Evolutionary conservation across 2,888 invertebrate species (phyloP).

Genomic region (Oscheius onirici): DNA sequence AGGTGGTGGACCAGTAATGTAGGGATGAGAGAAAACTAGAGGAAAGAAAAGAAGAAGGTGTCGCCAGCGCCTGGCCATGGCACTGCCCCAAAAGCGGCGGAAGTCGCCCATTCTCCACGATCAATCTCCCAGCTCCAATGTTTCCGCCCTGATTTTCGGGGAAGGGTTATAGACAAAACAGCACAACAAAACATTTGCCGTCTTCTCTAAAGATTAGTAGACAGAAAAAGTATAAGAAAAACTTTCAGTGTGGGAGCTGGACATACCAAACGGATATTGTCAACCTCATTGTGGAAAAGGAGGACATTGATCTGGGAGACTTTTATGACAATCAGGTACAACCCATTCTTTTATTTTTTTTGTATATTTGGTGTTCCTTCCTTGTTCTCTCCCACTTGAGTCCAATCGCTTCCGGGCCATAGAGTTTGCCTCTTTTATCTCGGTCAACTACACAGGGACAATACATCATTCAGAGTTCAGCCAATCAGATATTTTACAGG

Average conservation of each 20-base stretch:
- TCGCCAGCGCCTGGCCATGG: slow-evolving; percentile 20
- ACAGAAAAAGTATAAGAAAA: background rate
- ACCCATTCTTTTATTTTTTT: background rate
- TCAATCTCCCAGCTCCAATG: slow-evolving; percentile 17
- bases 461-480: background rate
- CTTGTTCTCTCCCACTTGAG: background rate
- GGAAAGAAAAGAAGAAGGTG: slow-evolving; percentile 1
- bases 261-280: slow-evolving; percentile 68
- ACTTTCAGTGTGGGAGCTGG: slow-evolving; percentile 70
- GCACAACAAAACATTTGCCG: no score
- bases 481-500: slow-evolving; percentile 35
- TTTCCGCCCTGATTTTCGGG: slow-evolving; percentile 6
- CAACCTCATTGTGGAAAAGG: slow-evolving; percentile 58
- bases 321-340: slow-evolving; percentile 70
- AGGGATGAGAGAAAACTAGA: slow-evolving; percentile 6
- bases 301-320: slow-evolving; percentile 67
- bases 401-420: slow-evolving; percentile 14
- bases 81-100: slow-evolving; percentile 29
- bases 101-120: slow-evolving; percentile 29
- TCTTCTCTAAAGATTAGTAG: background rate
- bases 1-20: background rate
- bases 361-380: background rate
- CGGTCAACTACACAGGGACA: background rate
- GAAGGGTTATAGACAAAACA: background rate
- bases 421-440: slow-evolving; percentile 8